A percentile compares a stretch with the other conserved stretches of the same genome.
These are phyloP conservation scores for Hipparchia semele DNA, from an alignment of 2,888 invertebrate species.

Conservation along the genomic window DNA sequence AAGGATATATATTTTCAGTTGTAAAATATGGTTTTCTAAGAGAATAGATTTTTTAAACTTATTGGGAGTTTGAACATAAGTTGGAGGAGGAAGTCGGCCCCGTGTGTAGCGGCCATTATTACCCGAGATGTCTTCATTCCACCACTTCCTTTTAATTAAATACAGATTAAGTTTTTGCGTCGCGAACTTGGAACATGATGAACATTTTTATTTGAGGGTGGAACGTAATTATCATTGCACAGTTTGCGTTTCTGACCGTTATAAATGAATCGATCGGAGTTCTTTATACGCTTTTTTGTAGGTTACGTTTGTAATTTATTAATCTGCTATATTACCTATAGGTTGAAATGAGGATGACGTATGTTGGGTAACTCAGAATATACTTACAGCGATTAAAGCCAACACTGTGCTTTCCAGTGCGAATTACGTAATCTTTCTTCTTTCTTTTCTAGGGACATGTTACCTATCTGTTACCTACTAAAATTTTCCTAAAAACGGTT, in stretches of 20 bases:
- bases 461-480: no score
- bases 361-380: background rate
- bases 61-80: background rate
- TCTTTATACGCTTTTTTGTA: constrained; percentile 7
- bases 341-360: background rate
- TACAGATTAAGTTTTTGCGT: constrained; percentile 47
- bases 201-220: constrained; percentile 32
- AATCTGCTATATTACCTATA: background rate
- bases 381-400: no score
- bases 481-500: no score
- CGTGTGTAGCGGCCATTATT: constrained; percentile 36
- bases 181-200: constrained; percentile 40
- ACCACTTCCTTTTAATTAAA: constrained; percentile 49
- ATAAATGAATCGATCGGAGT: constrained; percentile 16
- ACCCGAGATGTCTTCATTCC: constrained; percentile 50
- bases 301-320: background rate
- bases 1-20: no score
- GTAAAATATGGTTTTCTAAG: no score
- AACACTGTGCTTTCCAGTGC: no score
- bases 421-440: no score
- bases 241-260: constrained; percentile 30
- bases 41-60: no score
- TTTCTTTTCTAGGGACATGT: no score
- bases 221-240: constrained; percentile 23
- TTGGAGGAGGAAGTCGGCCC: background rate